phyloP scores from a whole-genome alignment of 2,113 vertebrate species.

The Xerus inauris region DNA sequence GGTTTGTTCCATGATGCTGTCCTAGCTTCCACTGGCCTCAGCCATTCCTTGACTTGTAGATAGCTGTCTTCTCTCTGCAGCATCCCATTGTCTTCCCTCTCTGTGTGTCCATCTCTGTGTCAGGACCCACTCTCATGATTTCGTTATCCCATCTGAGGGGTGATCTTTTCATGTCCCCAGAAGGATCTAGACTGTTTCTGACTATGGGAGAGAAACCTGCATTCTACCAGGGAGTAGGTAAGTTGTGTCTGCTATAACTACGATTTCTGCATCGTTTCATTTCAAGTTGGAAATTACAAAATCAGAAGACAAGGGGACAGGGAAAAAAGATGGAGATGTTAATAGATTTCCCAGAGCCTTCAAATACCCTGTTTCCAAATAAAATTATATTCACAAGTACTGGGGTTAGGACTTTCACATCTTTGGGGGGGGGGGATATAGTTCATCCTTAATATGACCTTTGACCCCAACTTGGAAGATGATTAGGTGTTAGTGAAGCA shows the following conservation, averaged over 20 bases:
- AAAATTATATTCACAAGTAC: background rate
- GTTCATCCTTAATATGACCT: background rate
- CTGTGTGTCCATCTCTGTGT: background rate
- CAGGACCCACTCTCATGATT: background rate
- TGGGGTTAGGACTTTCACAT: background rate
- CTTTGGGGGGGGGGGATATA: background rate
- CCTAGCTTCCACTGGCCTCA: background rate
- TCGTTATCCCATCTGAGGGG: background rate
- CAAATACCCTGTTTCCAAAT: slow-evolving; percentile 26
- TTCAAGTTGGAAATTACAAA: background rate
- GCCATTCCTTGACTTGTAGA: background rate
- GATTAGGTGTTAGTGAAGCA: background rate
- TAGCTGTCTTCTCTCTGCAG: background rate
- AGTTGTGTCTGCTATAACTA: background rate
- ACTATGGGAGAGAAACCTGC: background rate
- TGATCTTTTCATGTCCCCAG: background rate
- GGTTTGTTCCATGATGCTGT: background rate
- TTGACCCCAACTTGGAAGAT: background rate
- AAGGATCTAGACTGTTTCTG: background rate
- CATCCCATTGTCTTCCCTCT: background rate
- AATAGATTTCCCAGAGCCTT: background rate
- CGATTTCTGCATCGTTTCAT: background rate
- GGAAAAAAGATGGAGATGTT: background rate
- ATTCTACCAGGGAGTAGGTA: background rate
- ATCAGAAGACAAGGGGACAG: background rate